Evolutionary conservation across 1,140 invertebrate species (phyloP).

Genomic region (Drosophila rufa): DNA sequence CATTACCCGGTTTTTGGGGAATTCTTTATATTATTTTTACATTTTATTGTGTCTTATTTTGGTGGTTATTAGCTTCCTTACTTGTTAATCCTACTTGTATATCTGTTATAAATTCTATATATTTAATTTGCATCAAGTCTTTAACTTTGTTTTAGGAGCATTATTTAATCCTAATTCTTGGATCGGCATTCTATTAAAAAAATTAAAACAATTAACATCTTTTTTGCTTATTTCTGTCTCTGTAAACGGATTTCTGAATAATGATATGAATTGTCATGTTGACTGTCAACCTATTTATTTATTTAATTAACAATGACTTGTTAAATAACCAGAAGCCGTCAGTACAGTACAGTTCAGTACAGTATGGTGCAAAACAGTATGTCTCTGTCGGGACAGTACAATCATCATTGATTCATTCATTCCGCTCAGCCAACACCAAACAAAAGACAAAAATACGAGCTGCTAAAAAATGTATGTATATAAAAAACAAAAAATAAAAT

Average conservation of each 20-base stretch:
- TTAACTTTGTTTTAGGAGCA: no score
- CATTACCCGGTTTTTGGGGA: no score
- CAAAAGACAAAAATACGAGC: constrained; percentile 23
- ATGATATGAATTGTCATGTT: not conserved
- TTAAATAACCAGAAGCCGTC: constrained; percentile 7
- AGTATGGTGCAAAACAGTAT: constrained; percentile 20
- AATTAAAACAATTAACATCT: no score
- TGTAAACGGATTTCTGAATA: not conserved
- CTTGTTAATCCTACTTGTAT: no score
- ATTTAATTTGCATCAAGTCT: no score
- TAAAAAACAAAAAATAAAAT: not conserved
- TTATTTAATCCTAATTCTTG: not conserved
- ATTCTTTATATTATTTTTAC: not conserved
- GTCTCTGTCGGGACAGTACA: constrained; percentile 1
- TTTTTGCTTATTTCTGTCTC: no score
- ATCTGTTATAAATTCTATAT: no score
- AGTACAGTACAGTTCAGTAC: constrained; percentile 23
- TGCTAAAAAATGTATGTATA: not conserved
- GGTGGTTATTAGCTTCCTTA: not conserved
- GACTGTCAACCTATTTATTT: constrained; percentile 37
- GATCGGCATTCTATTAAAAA: constrained; percentile 10
- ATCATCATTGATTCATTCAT: constrained; percentile 29
- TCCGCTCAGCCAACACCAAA: constrained; percentile 13
- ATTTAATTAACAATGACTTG: constrained; percentile 31
- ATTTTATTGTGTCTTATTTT: constrained; percentile 4